Evolutionary conservation across 1,140 invertebrate species (phyloP), one percentile per base, ranked within the genome.

Genomic region (Drosophila jambulina): DNA sequence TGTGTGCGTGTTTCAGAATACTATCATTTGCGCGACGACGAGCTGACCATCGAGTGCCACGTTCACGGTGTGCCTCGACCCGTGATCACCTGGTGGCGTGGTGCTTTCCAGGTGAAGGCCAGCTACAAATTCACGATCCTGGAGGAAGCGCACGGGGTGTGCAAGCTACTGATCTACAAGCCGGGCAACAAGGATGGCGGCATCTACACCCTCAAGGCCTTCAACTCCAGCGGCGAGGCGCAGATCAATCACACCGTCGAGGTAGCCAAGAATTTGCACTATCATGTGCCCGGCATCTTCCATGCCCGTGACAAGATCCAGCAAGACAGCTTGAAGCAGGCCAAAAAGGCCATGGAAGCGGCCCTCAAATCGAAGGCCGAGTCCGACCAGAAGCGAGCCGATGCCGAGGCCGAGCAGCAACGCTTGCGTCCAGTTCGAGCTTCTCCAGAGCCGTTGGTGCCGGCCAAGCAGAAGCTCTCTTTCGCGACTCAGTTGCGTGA

Each of bases 401-500:
- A 91, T n/a, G 77, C 91, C 15, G 75, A 77, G 48, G 86, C 91
- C n/a, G 91, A 88, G 29, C 75, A 83, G 56, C 65, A 46, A 32
- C 67, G 83, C 3, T 67, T 62, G 29, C 84, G 78, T 21, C 78
- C 76, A 3, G 78, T 76, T 0, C 75, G 86, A 46, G 80, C 85
- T 3, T 85, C 91, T 4, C 86, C 92, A 0, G 87, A 92, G 49
- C 91, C 86, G 2, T 19, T 91, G 25, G 87, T 92, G 8, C 76
- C 92, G 1, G 78, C 90, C 36, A 93, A 93, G 54, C 88, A 93
- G 46, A 92, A 93, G 62, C 53, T 93, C 2, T 67, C 82, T 19
- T 98, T 98, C 91, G 97, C 96, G 38, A 97, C 96, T n/a, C 95
- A 95, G 79, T 91, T 99, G 51, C 95, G 95, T 2, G 96, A 98